Evolutionary conservation across 1,140 invertebrate genomes (phyloP), one percentile per base, ranked within the genome.

Genomic region (Drosophila subpulchrella): DNA sequence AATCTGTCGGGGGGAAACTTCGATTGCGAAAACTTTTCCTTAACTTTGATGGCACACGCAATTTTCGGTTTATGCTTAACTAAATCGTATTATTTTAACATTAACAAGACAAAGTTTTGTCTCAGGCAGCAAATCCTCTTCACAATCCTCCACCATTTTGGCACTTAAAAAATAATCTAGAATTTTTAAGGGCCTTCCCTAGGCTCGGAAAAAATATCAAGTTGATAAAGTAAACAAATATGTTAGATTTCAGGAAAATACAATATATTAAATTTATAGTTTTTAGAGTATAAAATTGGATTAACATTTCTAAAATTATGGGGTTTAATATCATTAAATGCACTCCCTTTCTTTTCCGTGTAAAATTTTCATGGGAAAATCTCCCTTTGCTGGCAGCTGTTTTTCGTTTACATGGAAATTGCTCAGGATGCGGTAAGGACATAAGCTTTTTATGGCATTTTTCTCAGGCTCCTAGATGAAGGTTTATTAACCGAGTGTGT

Each of bases 1-100:
- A 30, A 48, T 30, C 47, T 48, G 63, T 12, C 32, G 11, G 54
- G 17, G 32, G 57, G 42, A 20, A 48, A 63, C 38, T 56, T 75
- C 39, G 58, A 75, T 76, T 57, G 47, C 47, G 15, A 53, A 58
- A 66, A 75, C n/a, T 41, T 70, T 41, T 57, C 10, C 36, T 60
- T 15, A 55, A 68, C 56, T 60, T 81, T 60, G 71, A 59, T 39
- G 32, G 17, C 11, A 50, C 75, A 78, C 50, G 53, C 66, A 75
- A 75, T 78, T 81, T 68, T 74, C 55, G 53, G 36, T 50, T 47
- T 61, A 47, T 57, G 67, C 72, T 63, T 73, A 89, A 78, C 80
- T 75, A 80, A 88, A 84, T 80, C 80, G 67, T 81, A 88, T 88
- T 88, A 84, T 88, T 88, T 84, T 74, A 77, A 42, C 73, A 89